Evolutionary conservation across 2,888 invertebrate genomes (phyloP), one percentile per base, ranked within the genome.

Genomic region (Eucriotettix oculatus): DNA sequence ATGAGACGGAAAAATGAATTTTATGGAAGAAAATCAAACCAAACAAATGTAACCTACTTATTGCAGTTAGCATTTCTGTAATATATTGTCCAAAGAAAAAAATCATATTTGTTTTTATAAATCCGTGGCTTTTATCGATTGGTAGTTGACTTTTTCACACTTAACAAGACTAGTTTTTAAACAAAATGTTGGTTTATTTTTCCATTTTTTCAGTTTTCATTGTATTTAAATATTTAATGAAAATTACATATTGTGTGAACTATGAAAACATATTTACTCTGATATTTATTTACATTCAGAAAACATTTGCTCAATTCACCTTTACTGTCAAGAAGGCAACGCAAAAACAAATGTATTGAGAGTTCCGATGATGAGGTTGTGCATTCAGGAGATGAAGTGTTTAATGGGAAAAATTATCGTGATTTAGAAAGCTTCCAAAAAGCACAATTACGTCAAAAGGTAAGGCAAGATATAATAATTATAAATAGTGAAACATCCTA

Each of bases 401-500:
- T 81, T 67, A 80, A 81, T 68, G 81, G 83, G 64, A 84, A 84
- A 67, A 87, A 89, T 73, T 92, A 87, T 71, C 81, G 86, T 63
- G 89, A 93, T 72, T 77, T 93, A 66, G 93, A 93, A 74, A 90
- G 88, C 65, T 92, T 93, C 73, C 93, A 94, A 73, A 92, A 92
- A 72, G 90, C 90, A 14, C 92, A 93, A 71, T 80, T 93, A 44
- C 79, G 90, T 66, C 92, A 93, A 74, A 93, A 93, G 84, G 92
- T 92, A 72, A 66, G 64, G 66, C 56, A 16, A 29, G 17, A 29
- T 29, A 5, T 29, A 29, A 29, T n/a, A n/a, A n/a, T n/a, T n/a
- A n/a, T n/a, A n/a, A n/a, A n/a, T n/a, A n/a, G n/a, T n/a, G n/a
- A n/a, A n/a, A n/a, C n/a, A n/a, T n/a, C n/a, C n/a, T n/a, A n/a